Base-by-base conservation (phyloP, 1,140 invertebrate genomes). In the Magallana gigas region DNA sequence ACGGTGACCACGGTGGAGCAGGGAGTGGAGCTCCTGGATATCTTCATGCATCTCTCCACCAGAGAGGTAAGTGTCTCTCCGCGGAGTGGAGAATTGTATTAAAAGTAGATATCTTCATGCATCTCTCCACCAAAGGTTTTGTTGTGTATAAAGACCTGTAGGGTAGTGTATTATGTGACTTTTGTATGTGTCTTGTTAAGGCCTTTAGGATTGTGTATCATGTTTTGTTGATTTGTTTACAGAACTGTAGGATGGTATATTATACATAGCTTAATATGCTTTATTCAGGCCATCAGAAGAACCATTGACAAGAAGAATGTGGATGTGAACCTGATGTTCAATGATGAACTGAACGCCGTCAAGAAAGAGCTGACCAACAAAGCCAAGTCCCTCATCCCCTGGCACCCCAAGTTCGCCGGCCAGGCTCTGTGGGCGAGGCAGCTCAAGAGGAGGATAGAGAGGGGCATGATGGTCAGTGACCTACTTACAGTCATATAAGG, bases 301-400 rank as follows among this genome's bases (percentile, higher is more conserved):
- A 94, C 94, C 7, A 94, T 95, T 83, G 96, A 95, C 89, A 95
- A 95, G 92, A 95, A 95, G 91, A 95, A 94, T 90, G 94, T 95
- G 60, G 92, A 97, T 95, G 96, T 97, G 2, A 98, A 97, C 96
- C 95, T 96, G 36, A 96, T 97, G 93, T 97, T 98, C 91, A 96
- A 96, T 85, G 95, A 96, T n/a, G 97, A 98, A 91, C 96, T 98
- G 57, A 96, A 97, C 87, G 95, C 95, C 5, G 96, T 96, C 0
- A 97, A 97, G 91, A 96, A 96, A 85, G 96, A 97, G 85, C 94
- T 98, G 86, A 95, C 97, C 1, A 93, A 96, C 36, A 96, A 96
- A 82, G 95, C 96, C 1, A 95, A 96, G 57, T 95, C 96, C 83
- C 95, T 96, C 0, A 95, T 96, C 0, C 95, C 96, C 23, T 89